phyloP scores from a whole-genome alignment of 2,888 invertebrate genomes.

The Lepidochrysops patricia region DNA sequence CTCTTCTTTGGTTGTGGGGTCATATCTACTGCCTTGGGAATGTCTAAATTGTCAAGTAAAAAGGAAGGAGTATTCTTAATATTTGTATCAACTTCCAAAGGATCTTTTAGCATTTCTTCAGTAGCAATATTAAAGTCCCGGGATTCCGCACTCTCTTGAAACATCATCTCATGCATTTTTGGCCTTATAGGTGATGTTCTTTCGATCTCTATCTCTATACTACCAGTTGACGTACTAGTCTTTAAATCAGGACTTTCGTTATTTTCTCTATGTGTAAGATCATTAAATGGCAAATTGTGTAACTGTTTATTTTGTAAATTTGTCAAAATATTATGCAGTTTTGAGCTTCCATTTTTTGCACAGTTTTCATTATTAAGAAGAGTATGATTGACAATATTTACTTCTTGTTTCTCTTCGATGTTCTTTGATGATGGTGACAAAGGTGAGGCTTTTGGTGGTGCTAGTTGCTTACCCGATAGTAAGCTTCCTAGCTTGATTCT shows the following conservation, averaged over 20 bases:
- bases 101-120: constrained; percentile 61
- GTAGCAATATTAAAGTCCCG: constrained; percentile 45
- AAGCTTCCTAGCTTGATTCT: constrained; percentile 61
- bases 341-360: constrained; percentile 70
- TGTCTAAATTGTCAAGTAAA: constrained; percentile 31
- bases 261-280: constrained; percentile 45
- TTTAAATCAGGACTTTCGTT: constrained; percentile 43
- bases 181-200: constrained; percentile 35
- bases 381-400: constrained; percentile 46
- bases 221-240: constrained; percentile 52
- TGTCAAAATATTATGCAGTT: constrained; percentile 62
- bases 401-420: constrained; percentile 41
- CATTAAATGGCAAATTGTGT: constrained; percentile 47
- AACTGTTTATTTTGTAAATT: constrained; percentile 62
- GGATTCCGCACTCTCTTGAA: constrained; percentile 63
- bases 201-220: constrained; percentile 45
- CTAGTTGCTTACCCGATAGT: constrained; percentile 55
- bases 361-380: constrained; percentile 60
- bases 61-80: constrained; percentile 33
- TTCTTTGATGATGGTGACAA: constrained; percentile 40
- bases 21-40: constrained; percentile 40
- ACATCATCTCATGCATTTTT: constrained; percentile 55
- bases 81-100: constrained; percentile 48
- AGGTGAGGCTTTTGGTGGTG: constrained; percentile 41
- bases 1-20: constrained; percentile 66